Base-by-base conservation (phyloP, 2,888 invertebrate species). In the Phymatocera aterrima region DNA sequence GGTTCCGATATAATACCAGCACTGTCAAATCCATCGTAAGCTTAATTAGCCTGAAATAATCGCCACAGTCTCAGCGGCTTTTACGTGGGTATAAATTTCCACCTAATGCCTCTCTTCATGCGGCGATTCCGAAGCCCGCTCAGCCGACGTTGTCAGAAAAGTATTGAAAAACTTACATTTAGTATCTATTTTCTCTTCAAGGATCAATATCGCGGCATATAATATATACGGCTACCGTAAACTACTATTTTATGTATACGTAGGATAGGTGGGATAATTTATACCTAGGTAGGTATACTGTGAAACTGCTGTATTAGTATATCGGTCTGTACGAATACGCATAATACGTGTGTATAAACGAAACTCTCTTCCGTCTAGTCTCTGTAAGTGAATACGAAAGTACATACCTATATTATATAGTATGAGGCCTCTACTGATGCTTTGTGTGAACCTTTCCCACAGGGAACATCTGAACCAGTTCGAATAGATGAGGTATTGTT, bases 401-500 rank as follows among this genome's bases (percentile, higher is more conserved):
- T 48, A 72, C 43, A n/a, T n/a, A n/a, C n/a, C n/a, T n/a, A n/a
- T n/a, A n/a, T n/a, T n/a, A n/a, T n/a, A n/a, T n/a, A n/a, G n/a
- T n/a, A n/a, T n/a, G n/a, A n/a, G 72, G 34, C 51, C 51, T 51
- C 51, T 31, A 18, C 54, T 72, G 34, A 54, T 51, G 21, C 37
- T 72, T 28, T n/a, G 31, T n/a, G 24, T 72, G 51, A 34, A 51
- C 21, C 51, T 15, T 46, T 48, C 18, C 37, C 61, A 5, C 31
- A 72, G 18, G 28, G 34, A 72, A 43, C 46, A 46, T 68, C 21
- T 68, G 24, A 68, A 46, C 46, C 24, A 68, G 24, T 21, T 68
- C 24, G 46, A 68, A 72, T 72, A 72, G 21, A 51, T 37, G 72
- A 72, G 37, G 21, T 51, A 72, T 72, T 72, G 51, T 72, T 34